Conservation (phyloP, 2,797 vertebrate genomes). For the Chloroceryle amazona region DNA sequence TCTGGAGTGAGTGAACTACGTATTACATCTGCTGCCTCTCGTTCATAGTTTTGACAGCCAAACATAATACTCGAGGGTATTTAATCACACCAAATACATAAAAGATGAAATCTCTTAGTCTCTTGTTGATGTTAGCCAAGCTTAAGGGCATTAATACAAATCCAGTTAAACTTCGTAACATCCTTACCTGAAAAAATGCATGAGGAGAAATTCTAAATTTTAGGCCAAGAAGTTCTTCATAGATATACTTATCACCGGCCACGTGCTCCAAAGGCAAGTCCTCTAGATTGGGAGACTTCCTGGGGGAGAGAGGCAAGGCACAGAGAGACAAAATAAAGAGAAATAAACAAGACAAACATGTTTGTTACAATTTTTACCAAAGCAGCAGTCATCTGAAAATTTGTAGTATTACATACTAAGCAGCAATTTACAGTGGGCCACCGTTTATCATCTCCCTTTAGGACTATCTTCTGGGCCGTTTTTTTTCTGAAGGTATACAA, state of each 20-base stretch:
- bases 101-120: background rate
- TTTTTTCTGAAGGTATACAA: background rate
- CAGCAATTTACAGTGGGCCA: background rate
- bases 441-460: background rate
- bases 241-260: conserved; percentile 90
- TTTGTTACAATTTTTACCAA: background rate
- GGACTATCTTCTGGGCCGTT: background rate
- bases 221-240: conserved; percentile 93
- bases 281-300: conserved; percentile 91
- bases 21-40: background rate
- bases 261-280: conserved; percentile 92
- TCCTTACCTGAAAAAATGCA: conserved; percentile 94
- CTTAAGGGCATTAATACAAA: background rate
- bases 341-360: background rate
- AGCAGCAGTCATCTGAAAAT: background rate
- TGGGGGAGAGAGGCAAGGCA: conserved; percentile 27
- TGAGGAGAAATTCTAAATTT: conserved; percentile 95
- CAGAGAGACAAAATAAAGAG: fast-evolving
- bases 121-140: background rate
- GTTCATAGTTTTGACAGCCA: background rate
- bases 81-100: background rate
- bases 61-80: background rate
- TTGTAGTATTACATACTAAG: background rate
- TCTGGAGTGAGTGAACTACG: background rate
- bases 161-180: background rate